A percentile compares a stretch with the other conserved stretches of the same genome.
These are phyloP conservation scores for Buceros bicornis DNA, from an alignment of 2,797 vertebrate genomes.

Conservation along the genomic window DNA sequence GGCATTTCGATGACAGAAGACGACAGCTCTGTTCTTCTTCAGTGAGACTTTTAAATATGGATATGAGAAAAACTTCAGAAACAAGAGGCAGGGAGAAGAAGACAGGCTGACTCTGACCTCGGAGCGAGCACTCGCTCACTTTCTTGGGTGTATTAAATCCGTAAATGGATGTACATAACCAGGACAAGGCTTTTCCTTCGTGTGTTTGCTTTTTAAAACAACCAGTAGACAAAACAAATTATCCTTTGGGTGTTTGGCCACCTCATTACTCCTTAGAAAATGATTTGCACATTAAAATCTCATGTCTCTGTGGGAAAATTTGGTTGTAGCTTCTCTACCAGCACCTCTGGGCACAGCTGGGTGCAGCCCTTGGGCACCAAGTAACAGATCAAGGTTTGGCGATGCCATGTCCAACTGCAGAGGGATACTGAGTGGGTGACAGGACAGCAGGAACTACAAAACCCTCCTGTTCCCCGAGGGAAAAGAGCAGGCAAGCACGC, in stretches of 20 bases:
- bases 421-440: neutral
- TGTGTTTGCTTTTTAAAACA: neutral
- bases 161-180: neutral
- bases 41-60: neutral
- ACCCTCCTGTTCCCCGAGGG: neutral
- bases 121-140: rapidly evolving
- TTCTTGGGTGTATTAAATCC: neutral
- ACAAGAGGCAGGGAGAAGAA: rapidly evolving
- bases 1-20: neutral
- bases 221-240: neutral
- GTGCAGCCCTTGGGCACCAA: neutral
- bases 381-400: neutral
- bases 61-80: neutral
- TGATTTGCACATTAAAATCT: neutral
- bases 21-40: neutral
- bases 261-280: neutral
- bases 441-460: neutral
- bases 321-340: neutral
- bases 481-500: neutral
- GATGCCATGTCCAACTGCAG: rapidly evolving
- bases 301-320: neutral
- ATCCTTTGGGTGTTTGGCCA: neutral
- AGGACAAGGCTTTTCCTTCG: neutral
- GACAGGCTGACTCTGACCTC: neutral
- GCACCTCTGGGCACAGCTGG: neutral